Evolutionary conservation across 2,888 invertebrate species (phyloP), one percentile per base, ranked within the genome.

Genomic region (Sinhomidia bicolor): DNA sequence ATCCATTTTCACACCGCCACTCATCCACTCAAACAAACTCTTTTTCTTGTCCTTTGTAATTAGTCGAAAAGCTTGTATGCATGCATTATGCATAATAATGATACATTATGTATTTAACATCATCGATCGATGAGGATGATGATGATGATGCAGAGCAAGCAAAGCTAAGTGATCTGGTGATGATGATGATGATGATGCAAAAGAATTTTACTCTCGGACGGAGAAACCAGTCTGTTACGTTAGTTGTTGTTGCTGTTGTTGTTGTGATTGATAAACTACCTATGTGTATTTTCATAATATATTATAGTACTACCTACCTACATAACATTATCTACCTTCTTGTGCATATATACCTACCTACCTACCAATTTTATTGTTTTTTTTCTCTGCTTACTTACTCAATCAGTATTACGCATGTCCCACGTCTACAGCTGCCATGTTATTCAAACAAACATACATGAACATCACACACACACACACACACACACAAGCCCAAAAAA

Each of bases 41-140:
- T 44, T 80, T 68, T 80, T 44, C 80, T 80, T 86, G 86, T 86
- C 80, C 80, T 86, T 71, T 86, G 86, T 86, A 86, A 86, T 86
- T 86, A 86, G 86, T 86, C 51, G 79, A 26, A 51, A 78, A 54
- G 78, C 78, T 54, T 78, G 78, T 54, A 74, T 36, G 85, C 85
- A 85, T 51, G 78, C 51, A 78, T 51, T 78, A 54, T 85, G 85
- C 65, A 78, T 78, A 78, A 85, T 60, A 68, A 78, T 78, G 57
- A 78, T 54, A 32, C 74, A 74, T 74, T 74, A 74, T 74, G 47
- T 47, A 47, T 76, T 85, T 57, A 62, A 74, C 41, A 71, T n/a
- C 41, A 57, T 51, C 60, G 26, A 41, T 62, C 29, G 79, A 29
- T 79, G 65, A 85, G 41, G 78, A 36, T 78, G 85, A 85, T 62